A percentile compares a stretch with the other conserved stretches of the same genome.
These are phyloP conservation scores for Incurvaria masculella DNA, from an alignment of 2,888 invertebrate genomes.

Conservation along the genomic window DNA sequence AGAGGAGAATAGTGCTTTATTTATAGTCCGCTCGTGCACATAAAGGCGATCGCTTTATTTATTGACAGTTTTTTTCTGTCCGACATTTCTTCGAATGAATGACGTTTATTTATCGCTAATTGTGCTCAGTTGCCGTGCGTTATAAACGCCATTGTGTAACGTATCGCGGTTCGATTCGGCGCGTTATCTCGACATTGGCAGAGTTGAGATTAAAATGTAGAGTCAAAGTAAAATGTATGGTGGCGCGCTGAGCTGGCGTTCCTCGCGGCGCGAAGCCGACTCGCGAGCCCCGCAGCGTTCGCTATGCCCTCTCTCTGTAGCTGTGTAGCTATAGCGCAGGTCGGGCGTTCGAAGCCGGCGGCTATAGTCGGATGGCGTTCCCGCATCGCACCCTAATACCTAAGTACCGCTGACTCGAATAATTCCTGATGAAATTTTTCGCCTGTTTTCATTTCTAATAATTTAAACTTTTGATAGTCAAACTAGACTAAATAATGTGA, in stretches of 20 bases:
- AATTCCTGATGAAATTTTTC: no score
- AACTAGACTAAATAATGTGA: no score
- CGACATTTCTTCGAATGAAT: not conserved
- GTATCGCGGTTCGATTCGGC: no score
- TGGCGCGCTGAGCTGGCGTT: not conserved
- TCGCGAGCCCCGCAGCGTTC: slow-evolving; percentile 7
- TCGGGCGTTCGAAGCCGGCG: slow-evolving; percentile 6
- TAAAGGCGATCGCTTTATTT: not conserved
- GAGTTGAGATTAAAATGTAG: no score
- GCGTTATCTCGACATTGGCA: no score
- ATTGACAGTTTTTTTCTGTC: not conserved
- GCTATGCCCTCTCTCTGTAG: slow-evolving; percentile 10
- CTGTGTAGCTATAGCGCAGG: slow-evolving; percentile 7
- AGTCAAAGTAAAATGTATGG: not conserved
- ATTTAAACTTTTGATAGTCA: no score
- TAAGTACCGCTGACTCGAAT: no score
- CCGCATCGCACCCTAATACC: not conserved
- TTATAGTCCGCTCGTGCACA: not conserved
- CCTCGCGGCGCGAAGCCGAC: slow-evolving; percentile 7
- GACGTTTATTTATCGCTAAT: not conserved
- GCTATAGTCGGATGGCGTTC: not conserved
- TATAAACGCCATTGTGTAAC: not conserved
- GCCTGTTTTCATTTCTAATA: no score
- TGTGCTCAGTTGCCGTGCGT: not conserved
- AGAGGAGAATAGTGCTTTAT: not conserved